A percentile compares a stretch with the other conserved stretches of the same genome.
Conservation (phyloP, 2,113 vertebrate species). For the Capreolus pygargus region DNA sequence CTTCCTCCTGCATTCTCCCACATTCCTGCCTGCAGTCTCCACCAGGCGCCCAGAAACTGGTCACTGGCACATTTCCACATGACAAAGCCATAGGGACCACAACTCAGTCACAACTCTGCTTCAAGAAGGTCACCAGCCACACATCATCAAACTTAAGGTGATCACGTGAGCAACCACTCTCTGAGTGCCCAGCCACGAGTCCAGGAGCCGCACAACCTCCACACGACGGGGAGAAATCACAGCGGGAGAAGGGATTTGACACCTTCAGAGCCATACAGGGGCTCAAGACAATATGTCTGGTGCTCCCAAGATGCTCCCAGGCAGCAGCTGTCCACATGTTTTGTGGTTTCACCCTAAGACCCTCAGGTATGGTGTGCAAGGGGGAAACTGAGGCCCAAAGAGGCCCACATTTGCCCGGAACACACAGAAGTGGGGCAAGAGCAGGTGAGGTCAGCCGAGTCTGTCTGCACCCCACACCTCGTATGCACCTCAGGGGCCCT, state of each 20-base stretch:
- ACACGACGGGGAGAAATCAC: rapidly evolving
- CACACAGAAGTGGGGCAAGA: not conserved
- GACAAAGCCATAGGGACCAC: not conserved
- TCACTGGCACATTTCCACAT: not conserved
- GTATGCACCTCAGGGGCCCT: not conserved
- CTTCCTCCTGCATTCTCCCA: not conserved
- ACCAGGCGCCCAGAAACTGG: not conserved
- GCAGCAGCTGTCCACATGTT: not conserved
- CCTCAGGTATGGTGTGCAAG: not conserved
- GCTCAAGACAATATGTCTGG: not conserved
- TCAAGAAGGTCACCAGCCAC: not conserved
- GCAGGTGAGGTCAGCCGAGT: not conserved
- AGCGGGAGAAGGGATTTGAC: not conserved
- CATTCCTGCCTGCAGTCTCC: not conserved
- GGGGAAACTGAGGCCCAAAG: not conserved
- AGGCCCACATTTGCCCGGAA: too few species aligned
- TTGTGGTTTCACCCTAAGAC: not conserved
- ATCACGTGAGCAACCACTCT: not conserved
- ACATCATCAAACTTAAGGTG: not conserved
- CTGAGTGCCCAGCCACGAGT: not conserved
- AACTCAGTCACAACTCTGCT: not conserved
- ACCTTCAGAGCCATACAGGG: not conserved
- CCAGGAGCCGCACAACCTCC: not conserved
- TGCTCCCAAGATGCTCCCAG: not conserved
- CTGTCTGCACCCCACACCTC: not conserved